These are phyloP conservation scores for Dynastes maya DNA, from an alignment of 2,888 invertebrate species.

Conservation along the genomic window DNA sequence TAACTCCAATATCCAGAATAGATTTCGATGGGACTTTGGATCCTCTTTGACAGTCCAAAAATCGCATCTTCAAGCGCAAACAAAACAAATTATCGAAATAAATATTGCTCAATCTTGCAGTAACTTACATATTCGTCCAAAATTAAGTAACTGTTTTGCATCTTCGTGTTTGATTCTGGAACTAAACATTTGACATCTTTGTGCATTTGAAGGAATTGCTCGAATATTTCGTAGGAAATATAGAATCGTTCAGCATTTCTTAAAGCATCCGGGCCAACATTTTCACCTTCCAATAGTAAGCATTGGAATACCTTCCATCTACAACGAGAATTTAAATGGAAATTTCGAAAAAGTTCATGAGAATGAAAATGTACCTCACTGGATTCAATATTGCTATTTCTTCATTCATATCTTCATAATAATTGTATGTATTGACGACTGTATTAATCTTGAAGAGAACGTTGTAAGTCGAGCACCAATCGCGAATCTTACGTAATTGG, in stretches of 20 bases:
- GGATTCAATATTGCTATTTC: slow-evolving; percentile 68
- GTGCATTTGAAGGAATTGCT: slow-evolving; percentile 70
- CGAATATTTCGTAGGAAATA: slow-evolving; percentile 68
- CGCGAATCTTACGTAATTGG: slow-evolving; percentile 67
- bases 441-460: slow-evolving; percentile 73
- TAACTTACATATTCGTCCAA: slow-evolving; percentile 71
- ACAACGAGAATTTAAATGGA: slow-evolving; percentile 2
- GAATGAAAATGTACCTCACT: slow-evolving; percentile 63
- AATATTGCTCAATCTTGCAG: not conserved
- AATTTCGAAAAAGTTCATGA: not conserved
- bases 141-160: slow-evolving; percentile 73
- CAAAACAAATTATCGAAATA: slow-evolving; percentile 11
- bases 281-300: slow-evolving; percentile 72
- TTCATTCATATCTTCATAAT: slow-evolving; percentile 70
- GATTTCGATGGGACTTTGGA: slow-evolving; percentile 70
- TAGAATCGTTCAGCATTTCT: slow-evolving; percentile 70
- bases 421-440: slow-evolving; percentile 72
- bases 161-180: slow-evolving; percentile 71
- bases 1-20: slow-evolving; percentile 71
- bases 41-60: slow-evolving; percentile 70
- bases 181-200: slow-evolving; percentile 68
- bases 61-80: slow-evolving; percentile 68
- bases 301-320: slow-evolving; percentile 73
- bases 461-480: slow-evolving; percentile 69
- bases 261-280: slow-evolving; percentile 69